Conservation (phyloP, 2,113 vertebrate genomes). For the Cairina moschata region DNA sequence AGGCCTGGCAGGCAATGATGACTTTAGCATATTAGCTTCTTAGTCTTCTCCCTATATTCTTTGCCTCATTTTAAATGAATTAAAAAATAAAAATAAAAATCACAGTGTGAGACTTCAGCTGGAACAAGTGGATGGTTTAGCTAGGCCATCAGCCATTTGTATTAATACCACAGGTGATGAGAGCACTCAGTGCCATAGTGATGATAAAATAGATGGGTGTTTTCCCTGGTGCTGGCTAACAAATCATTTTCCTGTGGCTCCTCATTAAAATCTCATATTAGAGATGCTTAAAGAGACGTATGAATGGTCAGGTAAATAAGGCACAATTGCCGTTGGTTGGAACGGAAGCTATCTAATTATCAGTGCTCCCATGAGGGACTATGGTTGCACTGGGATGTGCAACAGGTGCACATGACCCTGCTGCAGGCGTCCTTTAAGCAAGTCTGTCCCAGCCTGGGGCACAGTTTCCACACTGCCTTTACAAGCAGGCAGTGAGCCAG, state of each 20-base stretch:
- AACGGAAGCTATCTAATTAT: not conserved
- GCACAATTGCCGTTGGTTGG: not conserved
- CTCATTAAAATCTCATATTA: not conserved
- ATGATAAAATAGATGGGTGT: not conserved
- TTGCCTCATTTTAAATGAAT: not conserved
- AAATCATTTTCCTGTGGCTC: not conserved
- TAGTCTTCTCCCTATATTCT: not conserved
- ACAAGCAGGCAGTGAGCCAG: not conserved
- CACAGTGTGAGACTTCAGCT: not conserved
- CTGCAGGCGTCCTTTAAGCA: not conserved
- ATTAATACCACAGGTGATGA: not conserved
- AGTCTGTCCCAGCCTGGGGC: not conserved
- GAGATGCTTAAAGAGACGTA: not conserved
- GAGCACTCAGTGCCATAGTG: not conserved
- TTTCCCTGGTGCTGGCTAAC: not conserved
- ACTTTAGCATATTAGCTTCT: not conserved
- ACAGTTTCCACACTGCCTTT: fast-evolving
- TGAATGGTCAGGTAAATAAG: not conserved
- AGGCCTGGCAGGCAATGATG: not conserved
- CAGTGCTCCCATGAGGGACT: fast-evolving
- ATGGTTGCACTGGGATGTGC: not conserved
- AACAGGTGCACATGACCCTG: not conserved
- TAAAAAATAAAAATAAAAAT: not conserved
- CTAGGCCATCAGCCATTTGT: not conserved
- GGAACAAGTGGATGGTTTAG: not conserved